Percentiles rank a stretch among this genome's conserved stretches.
Evolutionary conservation across 92 coral and sea anemone species (phyloP).

Genomic region (Palythoa heliodiscus): DNA sequence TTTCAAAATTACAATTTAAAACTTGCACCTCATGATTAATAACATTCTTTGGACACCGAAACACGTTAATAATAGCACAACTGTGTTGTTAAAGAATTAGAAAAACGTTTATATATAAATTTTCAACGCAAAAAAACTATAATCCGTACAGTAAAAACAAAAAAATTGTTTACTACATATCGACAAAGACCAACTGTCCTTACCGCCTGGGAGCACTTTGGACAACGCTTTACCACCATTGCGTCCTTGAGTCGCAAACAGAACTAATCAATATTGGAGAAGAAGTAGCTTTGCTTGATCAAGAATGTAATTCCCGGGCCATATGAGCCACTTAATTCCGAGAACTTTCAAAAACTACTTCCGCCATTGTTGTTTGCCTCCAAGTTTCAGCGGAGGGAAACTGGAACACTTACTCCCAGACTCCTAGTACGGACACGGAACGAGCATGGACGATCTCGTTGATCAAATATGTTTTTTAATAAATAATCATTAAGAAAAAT

Average conservation of each 20-base stretch:
- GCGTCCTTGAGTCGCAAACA: not conserved
- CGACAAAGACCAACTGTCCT: not conserved
- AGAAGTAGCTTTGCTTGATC: not conserved
- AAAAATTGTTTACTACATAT: not conserved
- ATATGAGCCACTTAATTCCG: not conserved
- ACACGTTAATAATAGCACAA: too few relatives aligned
- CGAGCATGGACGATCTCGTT: too few relatives aligned
- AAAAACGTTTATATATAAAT: too few relatives aligned
- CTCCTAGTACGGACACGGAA: not conserved
- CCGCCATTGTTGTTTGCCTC: not conserved
- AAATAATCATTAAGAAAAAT: too few relatives aligned
- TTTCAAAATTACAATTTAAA: too few relatives aligned
- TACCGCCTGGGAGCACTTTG: slow-evolving; percentile 34
- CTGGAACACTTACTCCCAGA: not conserved
- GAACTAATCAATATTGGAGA: not conserved
- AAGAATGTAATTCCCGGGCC: not conserved
- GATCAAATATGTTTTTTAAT: too few relatives aligned
- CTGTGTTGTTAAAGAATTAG: too few relatives aligned
- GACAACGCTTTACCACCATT: slow-evolving; percentile 39
- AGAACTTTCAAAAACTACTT: not conserved
- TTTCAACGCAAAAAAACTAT: not conserved
- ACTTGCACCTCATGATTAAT: too few relatives aligned
- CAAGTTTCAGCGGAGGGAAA: not conserved
- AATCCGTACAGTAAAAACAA: not conserved
- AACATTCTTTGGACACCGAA: too few relatives aligned